Evolutionary conservation across 2,113 vertebrate genomes (phyloP).

Genomic region (Cochlearius cochlearius): DNA sequence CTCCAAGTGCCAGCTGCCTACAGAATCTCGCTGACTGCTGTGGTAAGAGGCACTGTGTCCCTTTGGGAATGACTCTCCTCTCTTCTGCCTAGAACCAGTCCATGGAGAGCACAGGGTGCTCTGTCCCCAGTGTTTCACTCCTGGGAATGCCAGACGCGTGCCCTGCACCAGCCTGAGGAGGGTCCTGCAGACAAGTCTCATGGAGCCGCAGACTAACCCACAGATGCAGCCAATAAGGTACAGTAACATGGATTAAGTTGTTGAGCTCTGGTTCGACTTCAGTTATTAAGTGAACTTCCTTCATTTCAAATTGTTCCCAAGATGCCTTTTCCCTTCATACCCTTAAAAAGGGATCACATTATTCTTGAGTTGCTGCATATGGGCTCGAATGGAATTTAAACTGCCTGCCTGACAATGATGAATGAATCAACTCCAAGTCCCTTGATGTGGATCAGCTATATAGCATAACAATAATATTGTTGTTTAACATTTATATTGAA

Average conservation of each 20-base stretch:
- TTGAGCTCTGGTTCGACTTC: not conserved
- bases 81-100: not conserved
- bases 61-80: not conserved
- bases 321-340: conserved; percentile 7
- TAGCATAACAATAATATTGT: conserved; percentile 59
- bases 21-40: not conserved
- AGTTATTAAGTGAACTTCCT: not conserved
- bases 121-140: not conserved
- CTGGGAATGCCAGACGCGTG: not conserved
- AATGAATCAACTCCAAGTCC: conserved; percentile 56
- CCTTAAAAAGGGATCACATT: conserved; percentile 32
- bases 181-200: not conserved
- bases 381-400: conserved; percentile 15
- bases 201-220: not conserved
- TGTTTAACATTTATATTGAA: conserved; percentile 60
- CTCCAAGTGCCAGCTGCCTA: not conserved
- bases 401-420: conserved; percentile 57
- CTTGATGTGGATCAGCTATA: conserved; percentile 54
- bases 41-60: not conserved
- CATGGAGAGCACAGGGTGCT: not conserved
- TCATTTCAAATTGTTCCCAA: conserved; percentile 4
- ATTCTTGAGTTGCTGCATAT: conserved; percentile 20
- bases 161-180: not conserved
- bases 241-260: not conserved
- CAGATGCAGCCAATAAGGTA: not conserved